Evolutionary conservation across 1,140 invertebrate genomes (phyloP).

Genomic region (Bombus confusus): DNA sequence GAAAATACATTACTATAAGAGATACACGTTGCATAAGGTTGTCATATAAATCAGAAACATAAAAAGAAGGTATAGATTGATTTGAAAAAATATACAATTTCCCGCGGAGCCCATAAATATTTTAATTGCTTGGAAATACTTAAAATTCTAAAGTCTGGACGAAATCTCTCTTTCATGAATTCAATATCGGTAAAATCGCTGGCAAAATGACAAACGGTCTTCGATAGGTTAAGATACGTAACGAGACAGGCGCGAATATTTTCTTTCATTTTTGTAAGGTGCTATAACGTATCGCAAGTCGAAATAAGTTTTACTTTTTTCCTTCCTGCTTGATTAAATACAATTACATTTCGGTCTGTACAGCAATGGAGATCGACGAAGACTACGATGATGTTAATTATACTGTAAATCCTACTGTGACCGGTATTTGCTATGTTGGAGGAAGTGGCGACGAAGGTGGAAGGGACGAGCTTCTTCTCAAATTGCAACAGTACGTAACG

Average conservation of each 20-base stretch:
- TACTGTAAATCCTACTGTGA: constrained; percentile 20
- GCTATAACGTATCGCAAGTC: neutral
- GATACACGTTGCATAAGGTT: too few species aligned
- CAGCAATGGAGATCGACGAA: constrained; percentile 72
- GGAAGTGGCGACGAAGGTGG: constrained; percentile 63
- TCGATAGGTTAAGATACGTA: too few species aligned
- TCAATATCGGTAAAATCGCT: too few species aligned
- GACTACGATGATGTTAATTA: constrained; percentile 58
- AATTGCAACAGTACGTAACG: constrained; percentile 68
- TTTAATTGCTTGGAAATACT: neutral
- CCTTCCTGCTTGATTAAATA: neutral
- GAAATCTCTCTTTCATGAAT: neutral
- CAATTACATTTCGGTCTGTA: constrained; percentile 30
- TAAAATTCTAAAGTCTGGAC: neutral
- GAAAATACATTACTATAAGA: too few species aligned
- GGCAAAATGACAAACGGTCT: too few species aligned
- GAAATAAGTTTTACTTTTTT: neutral
- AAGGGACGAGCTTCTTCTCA: constrained; percentile 66
- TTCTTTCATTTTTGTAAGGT: neutral
- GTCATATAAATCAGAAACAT: too few species aligned
- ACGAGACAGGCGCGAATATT: neutral
- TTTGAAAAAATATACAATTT: too few species aligned
- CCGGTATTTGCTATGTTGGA: constrained; percentile 36
- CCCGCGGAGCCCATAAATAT: too few species aligned
- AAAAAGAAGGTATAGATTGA: too few species aligned